These are phyloP conservation scores for Dunckerocampus dactyliophorus DNA, from an alignment of 2,113 vertebrate genomes.

Conservation along the genomic window DNA sequence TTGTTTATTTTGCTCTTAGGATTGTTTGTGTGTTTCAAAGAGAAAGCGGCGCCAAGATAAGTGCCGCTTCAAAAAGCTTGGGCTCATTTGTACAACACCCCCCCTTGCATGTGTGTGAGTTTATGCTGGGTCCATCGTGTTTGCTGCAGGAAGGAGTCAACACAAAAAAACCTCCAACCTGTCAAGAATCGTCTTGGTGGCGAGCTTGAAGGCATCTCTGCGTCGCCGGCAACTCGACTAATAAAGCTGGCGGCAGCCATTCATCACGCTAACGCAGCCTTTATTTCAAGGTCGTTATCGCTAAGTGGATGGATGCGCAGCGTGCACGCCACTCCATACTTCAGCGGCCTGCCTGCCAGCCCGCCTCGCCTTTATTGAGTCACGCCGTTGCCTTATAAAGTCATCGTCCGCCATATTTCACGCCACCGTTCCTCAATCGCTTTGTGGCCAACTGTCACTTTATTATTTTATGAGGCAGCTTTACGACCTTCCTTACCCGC, in stretches of 20 bases:
- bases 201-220: conserved; percentile 8
- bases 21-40: conserved; percentile 80
- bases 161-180: background rate
- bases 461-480: background rate
- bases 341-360: conserved; percentile 33
- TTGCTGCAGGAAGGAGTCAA: background rate
- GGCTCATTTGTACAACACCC: conserved; percentile 59
- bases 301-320: conserved; percentile 54
- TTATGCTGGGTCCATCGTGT: conserved; percentile 25
- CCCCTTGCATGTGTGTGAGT: conserved; percentile 38
- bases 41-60: conserved; percentile 65
- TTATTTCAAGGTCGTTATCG: conserved; percentile 62
- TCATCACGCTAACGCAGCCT: conserved; percentile 47
- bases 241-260: conserved; percentile 40
- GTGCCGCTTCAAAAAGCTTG: conserved; percentile 59
- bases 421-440: conserved; percentile 23
- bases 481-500: background rate
- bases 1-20: conserved; percentile 88
- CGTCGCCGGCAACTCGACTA: conserved; percentile 36
- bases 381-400: conserved; percentile 43
- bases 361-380: conserved; percentile 49
- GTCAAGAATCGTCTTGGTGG: background rate
- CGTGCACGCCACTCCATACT: conserved; percentile 39
- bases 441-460: conserved; percentile 24
- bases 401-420: conserved; percentile 46